Conservation (phyloP, 2,797 vertebrate species). For the Sarcophilus harrisii region DNA sequence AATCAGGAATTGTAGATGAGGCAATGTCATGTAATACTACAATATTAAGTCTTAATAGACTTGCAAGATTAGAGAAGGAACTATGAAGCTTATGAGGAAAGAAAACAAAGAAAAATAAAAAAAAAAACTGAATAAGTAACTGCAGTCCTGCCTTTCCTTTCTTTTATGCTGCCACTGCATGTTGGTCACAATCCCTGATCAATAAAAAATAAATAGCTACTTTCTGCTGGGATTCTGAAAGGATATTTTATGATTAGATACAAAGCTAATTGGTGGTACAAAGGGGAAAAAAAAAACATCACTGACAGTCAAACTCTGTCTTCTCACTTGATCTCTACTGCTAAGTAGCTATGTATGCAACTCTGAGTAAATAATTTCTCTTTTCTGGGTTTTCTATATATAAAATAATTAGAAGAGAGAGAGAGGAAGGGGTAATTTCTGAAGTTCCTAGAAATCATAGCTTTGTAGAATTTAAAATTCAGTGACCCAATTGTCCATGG, state of each 20-base stretch:
- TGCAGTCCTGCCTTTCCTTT: not conserved
- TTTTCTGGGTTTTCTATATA: not conserved
- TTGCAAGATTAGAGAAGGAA: not conserved
- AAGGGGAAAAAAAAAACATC: not conserved
- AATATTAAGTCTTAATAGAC: not conserved
- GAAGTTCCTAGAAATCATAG: not conserved
- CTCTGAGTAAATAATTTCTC: not conserved
- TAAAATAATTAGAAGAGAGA: not conserved
- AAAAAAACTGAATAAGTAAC: not conserved
- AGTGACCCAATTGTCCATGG: not conserved
- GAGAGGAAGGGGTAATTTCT: not conserved
- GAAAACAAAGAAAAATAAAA: not conserved
- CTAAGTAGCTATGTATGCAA: not conserved
- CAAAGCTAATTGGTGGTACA: not conserved
- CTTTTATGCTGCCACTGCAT: not conserved
- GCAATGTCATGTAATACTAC: not conserved
- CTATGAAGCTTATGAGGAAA: not conserved
- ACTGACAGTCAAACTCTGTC: not conserved
- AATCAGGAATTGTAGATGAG: too few relatives aligned
- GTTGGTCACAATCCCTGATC: not conserved
- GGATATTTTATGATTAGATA: not conserved
- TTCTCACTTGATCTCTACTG: not conserved
- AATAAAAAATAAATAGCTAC: not conserved
- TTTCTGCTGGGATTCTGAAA: not conserved
- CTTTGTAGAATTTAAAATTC: not conserved